Conservation (phyloP, 2,797 vertebrate genomes). For the Erethizon dorsatum region DNA sequence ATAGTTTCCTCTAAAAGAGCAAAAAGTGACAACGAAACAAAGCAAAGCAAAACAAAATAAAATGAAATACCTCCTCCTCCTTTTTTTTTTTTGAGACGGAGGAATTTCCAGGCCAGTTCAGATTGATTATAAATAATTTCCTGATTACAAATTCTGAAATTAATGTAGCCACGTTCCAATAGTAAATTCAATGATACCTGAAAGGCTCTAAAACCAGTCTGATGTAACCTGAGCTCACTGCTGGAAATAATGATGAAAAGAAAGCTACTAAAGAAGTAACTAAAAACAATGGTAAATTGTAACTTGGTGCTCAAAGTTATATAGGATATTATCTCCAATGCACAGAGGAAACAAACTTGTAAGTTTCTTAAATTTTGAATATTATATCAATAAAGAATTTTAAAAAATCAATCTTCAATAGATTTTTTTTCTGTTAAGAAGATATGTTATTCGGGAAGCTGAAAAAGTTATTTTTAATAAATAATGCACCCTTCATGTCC, state of each 20-base stretch:
- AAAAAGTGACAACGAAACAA: background rate
- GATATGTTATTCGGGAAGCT: background rate
- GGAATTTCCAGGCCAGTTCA: background rate
- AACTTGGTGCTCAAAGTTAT: background rate
- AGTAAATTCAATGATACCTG: background rate
- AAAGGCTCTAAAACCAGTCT: background rate
- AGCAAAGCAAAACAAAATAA: background rate
- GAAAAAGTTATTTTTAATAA: background rate
- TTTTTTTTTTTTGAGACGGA: background rate
- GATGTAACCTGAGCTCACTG: background rate
- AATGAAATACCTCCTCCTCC: no score
- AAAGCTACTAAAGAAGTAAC: background rate
- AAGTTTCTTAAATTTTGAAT: background rate
- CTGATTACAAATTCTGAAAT: background rate
- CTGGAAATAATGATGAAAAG: background rate
- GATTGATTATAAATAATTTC: background rate
- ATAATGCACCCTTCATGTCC: background rate
- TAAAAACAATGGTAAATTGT: background rate
- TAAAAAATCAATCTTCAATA: background rate
- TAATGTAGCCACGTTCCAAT: background rate
- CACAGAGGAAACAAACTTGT: background rate
- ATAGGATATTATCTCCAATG: background rate
- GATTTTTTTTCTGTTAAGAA: background rate
- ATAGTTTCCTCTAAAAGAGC: background rate
- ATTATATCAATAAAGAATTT: background rate